A percentile compares a stretch with the other conserved stretches of the same genome.
Conservation (phyloP, 23 tunicate genomes). For the Styela clava region DNA sequence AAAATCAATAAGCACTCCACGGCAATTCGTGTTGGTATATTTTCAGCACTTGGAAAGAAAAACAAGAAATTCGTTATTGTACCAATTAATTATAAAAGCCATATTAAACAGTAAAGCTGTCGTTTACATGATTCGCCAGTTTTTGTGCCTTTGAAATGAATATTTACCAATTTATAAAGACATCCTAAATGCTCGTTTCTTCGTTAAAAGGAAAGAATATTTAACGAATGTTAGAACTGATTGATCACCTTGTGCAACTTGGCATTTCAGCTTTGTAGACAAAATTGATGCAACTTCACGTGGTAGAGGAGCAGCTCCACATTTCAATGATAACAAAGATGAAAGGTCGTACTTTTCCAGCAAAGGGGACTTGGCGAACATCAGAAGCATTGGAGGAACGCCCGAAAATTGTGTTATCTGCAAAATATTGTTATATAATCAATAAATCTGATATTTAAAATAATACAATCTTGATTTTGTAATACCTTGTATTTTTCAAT, state of each 20-base stretch:
- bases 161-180: no score
- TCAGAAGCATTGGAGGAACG: slow-evolving; percentile 55
- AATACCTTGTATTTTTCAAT: slow-evolving; percentile 49
- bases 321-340: slow-evolving; percentile 11
- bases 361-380: slow-evolving; percentile 37
- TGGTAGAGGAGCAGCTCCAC: slow-evolving; percentile 78
- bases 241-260: slow-evolving; percentile 39
- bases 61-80: no score
- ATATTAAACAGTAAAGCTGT: no score
- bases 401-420: slow-evolving; percentile 14
- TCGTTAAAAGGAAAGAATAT: neutral
- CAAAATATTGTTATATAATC: neutral
- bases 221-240: neutral
- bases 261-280: slow-evolving; percentile 8
- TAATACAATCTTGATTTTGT: neutral
- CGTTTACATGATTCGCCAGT: no score
- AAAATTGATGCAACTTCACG: slow-evolving; percentile 19
- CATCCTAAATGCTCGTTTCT: no score
- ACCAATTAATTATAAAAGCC: no score
- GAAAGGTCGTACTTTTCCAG: slow-evolving; percentile 52
- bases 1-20: no score
- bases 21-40: no score
- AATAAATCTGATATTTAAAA: neutral
- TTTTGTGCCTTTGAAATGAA: no score
- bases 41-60: no score